Base-by-base conservation (phyloP, 1,140 invertebrate genomes). In the Philopotamus ludificatus region DNA sequence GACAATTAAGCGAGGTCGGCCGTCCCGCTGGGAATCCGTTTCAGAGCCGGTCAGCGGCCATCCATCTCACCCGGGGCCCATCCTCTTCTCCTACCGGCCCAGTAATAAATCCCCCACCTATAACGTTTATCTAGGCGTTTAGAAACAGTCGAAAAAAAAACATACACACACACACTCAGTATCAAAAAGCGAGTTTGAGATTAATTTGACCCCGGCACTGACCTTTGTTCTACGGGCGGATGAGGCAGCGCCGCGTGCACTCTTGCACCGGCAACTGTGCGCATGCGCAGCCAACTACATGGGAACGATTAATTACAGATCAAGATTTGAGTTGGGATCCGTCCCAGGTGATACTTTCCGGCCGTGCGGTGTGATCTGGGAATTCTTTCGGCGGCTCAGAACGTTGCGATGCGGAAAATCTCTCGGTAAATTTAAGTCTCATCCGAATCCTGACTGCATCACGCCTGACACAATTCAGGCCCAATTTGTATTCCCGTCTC, bases 181-280 rank as follows among this genome's bases (percentile, higher is more conserved):
- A 63, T 63, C 67, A 62, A 63, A 65, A 69, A 66, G 55, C 44
- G 16, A 47, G 54, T 50, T 54, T 42, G 61, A 70, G 65, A 70
- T 70, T 70, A 70, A 70, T 66, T 70, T 70, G 68, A 70, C 68
- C 68, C 44, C 63, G 15, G 20, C 26, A 26, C 10, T 47, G 68
- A 66, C 68, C 68, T 64, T 55, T 64, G 61, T 54, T 50, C 59
- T 25, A 18, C 25, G 41, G 39, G 20, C 15, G 9, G 18, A 23
- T 9, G 22, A 45, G 42, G 10, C 58, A 4, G 34, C 34, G 15
- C 10, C 23, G 26, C 51, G 26, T 22, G 22, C 26, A 28, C 51
- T 28, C 16, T n/a, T n/a, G n/a, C n/a, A n/a, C n/a, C n/a, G n/a
- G n/a, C n/a, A n/a, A n/a, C n/a, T n/a, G n/a, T n/a, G n/a, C n/a